A percentile compares a stretch with the other conserved stretches of the same genome.
phyloP scores from a whole-genome alignment of 2,113 vertebrate species.

The Hippocampus guttulatus region DNA sequence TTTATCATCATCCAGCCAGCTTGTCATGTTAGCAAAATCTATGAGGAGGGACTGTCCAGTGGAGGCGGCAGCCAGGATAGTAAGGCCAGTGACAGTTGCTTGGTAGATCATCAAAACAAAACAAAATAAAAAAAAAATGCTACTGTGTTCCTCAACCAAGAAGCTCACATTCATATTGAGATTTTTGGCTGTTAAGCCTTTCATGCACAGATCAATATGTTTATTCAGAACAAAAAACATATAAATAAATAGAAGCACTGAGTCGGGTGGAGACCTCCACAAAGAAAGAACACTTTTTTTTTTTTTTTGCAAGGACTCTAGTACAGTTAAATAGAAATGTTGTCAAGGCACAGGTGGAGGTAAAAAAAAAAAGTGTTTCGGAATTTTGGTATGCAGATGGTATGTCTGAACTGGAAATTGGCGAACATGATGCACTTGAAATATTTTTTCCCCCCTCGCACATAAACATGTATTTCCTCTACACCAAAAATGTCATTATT shows the following conservation, averaged over 20 bases:
- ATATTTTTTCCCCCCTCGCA: no score
- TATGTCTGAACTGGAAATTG: no score
- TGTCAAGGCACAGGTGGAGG: no score
- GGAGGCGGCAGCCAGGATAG: not conserved
- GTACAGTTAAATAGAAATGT: no score
- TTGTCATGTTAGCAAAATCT: slow-evolving; percentile 66
- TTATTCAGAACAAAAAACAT: not conserved
- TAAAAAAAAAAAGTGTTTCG: no score
- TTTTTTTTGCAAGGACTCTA: no score
- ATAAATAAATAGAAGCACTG: not conserved
- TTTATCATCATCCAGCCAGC: slow-evolving; percentile 73
- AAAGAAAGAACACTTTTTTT: no score
- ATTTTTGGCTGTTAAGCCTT: not conserved
- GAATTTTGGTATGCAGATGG: no score
- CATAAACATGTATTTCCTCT: no score
- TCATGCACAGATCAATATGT: not conserved
- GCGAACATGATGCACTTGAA: no score
- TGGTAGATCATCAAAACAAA: not conserved
- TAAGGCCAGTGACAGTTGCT: not conserved
- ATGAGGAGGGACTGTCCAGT: slow-evolving; percentile 33
- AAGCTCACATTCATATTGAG: not conserved
- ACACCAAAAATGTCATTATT: no score
- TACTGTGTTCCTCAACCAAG: not conserved
- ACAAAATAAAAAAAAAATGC: not conserved
- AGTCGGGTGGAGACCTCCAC: not conserved